phyloP scores from a whole-genome alignment of 2,113 vertebrate genomes.

The Anolis carolinensis region DNA sequence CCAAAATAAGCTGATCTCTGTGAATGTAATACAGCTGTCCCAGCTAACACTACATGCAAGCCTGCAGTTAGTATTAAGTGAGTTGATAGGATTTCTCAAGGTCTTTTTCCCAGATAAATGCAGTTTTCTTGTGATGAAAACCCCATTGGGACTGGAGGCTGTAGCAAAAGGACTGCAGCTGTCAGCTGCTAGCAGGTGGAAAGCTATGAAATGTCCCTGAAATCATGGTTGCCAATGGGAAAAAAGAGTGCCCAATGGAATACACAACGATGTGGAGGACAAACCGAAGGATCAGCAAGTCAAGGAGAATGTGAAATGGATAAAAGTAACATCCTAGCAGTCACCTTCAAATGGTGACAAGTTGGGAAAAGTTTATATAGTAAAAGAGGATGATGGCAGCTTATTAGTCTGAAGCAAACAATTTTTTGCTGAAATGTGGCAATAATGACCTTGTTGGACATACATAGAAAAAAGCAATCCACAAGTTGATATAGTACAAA shows the following conservation, averaged over 20 bases:
- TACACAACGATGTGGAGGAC: not conserved
- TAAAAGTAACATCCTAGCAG: not conserved
- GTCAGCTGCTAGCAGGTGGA: constrained; percentile 20
- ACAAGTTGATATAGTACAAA: too few relatives aligned
- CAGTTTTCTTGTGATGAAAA: constrained; percentile 10
- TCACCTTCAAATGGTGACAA: not conserved
- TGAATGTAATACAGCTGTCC: not conserved
- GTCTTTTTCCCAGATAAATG: not conserved
- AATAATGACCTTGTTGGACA: not conserved
- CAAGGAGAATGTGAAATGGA: not conserved
- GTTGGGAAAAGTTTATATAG: not conserved
- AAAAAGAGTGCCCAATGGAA: not conserved
- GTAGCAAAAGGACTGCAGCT: constrained; percentile 9
- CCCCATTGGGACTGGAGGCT: not conserved
- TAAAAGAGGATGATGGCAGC: not conserved
- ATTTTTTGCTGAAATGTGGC: not conserved
- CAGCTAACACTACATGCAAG: not conserved
- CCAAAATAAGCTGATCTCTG: not conserved
- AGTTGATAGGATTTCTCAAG: constrained; percentile 26
- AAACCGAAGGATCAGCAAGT: constrained; percentile 4
- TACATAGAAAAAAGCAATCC: not conserved
- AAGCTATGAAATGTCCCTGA: not conserved
- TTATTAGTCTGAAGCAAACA: not conserved
- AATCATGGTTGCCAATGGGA: not conserved
- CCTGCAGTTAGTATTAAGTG: not conserved